Base-by-base conservation (phyloP, 92 coral and sea anemone genomes). In the Epizoanthus fatuus region DNA sequence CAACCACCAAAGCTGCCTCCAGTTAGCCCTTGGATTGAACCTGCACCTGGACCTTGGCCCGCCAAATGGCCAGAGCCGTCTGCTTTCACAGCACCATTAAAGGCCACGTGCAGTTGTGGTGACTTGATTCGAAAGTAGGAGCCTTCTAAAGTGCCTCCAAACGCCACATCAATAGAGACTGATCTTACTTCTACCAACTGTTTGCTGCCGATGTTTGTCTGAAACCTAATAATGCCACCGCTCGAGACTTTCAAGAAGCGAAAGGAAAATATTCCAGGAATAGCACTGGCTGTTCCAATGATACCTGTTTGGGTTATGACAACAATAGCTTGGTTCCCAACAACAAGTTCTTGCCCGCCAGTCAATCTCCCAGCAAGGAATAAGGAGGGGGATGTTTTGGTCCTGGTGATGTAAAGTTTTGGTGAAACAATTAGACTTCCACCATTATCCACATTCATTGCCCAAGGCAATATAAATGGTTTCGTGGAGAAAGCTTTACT, bases 1-100 rank as follows among this genome's bases (percentile, higher is more conserved):
- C 94, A 91, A 9, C 94, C 94, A 69, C 94, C 94, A 86, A 70
- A 81, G 55, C 94, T 87, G 5, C 94, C 94, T 29, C 94, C 94
- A 38, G 86, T 69, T n/a, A 9, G 58, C 20, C 57, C 74, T 16
- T 84, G 81, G 25, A 12, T 7, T 20, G 67, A 71, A 4, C 94
- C 94, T 15, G 86, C 86, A 49, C 94, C 94, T 0, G 88, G 81
- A 8, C 94, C 94, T n/a, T 58, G 57, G 7, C 81, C 81, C 13
- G 84, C 63, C 40, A 65, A 60, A 49, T 83, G 17, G 59, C 94
- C 94, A 16, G 78, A 66, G 2, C 86, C 89, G 63, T 91, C 88
- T 35, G 92, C 66, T 19, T 60, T 80, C 13, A 91, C 37, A 19
- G 74, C 73, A 2, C 94, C 94, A 32, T 86, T 89, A 72, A 87